Evolutionary conservation across 2,797 vertebrate genomes (phyloP).

Genomic region (Melanogrammus aeglefinus): DNA sequence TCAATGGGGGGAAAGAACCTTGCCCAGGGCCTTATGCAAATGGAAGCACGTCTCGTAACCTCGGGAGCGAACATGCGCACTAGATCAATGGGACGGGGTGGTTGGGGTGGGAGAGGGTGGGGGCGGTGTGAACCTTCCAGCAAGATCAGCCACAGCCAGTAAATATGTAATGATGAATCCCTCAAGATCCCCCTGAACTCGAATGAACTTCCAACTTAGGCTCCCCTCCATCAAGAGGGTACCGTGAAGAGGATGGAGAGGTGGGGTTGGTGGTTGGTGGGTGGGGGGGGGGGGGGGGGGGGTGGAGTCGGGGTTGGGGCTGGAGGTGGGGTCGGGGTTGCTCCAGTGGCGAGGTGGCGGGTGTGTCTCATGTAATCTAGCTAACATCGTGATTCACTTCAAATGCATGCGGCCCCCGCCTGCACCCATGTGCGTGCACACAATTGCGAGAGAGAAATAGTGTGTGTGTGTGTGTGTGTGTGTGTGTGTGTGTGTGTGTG

Average conservation of each 20-base stretch:
- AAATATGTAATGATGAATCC: slow-evolving; percentile 98
- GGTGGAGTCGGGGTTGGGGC: no score
- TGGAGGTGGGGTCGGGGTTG: background rate
- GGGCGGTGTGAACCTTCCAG: slow-evolving; percentile 87
- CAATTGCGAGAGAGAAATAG: no score
- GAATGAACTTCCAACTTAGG: slow-evolving; percentile 75
- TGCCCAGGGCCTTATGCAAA: slow-evolving; percentile 99
- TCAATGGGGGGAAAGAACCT: slow-evolving; percentile 99
- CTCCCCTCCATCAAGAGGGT: slow-evolving; percentile 55
- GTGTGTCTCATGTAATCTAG: background rate
- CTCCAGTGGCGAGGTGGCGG: background rate
- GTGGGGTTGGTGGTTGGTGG: background rate
- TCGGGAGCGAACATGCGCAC: slow-evolving; percentile 93
- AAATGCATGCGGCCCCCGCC: background rate
- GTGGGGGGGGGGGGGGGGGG: background rate
- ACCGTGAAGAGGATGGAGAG: background rate
- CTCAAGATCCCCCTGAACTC: slow-evolving; percentile 79
- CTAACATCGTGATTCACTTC: background rate
- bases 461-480: background rate
- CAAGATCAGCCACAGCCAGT: slow-evolving; percentile 89
- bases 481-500: background rate
- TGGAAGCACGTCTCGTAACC: slow-evolving; percentile 93
- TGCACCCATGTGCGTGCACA: background rate
- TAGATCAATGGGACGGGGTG: slow-evolving; percentile 90
- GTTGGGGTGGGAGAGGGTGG: background rate